Evolutionary conservation across 1,140 invertebrate species (phyloP).

Genomic region (Coptotermes formosanus): DNA sequence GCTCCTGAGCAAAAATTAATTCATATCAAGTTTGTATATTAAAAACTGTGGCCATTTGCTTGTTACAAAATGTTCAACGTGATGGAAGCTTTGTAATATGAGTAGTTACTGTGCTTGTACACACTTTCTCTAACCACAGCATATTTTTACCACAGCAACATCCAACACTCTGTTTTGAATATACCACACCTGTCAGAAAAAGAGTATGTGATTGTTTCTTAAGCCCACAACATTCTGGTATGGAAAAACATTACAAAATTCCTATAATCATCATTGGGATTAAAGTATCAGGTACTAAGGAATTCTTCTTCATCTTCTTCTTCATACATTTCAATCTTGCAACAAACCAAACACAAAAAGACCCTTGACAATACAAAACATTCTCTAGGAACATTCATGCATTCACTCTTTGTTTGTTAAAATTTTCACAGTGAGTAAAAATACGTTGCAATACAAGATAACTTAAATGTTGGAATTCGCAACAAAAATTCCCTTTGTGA

Average conservation of each 20-base stretch:
- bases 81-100: not conserved
- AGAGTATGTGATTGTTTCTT: constrained; percentile 2
- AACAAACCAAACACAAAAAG: constrained; percentile 1
- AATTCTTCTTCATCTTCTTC: constrained; percentile 18
- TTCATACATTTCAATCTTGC: constrained; percentile 3
- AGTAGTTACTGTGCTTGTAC: not conserved
- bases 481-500: constrained; percentile 18
- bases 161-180: not conserved
- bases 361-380: not conserved
- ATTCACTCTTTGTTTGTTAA: not conserved
- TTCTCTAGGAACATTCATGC: not conserved
- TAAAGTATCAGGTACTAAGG: constrained; percentile 32
- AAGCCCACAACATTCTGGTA: constrained; percentile 18
- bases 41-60: not conserved
- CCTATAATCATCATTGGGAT: constrained; percentile 31
- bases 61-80: not conserved
- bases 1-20: not conserved
- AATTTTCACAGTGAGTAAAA: constrained; percentile 24
- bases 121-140: not conserved
- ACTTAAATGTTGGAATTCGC: not conserved
- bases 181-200: not conserved
- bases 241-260: constrained; percentile 25
- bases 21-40: not conserved
- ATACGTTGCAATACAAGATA: constrained; percentile 1
- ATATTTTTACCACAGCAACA: not conserved